phyloP scores from a whole-genome alignment of 1,140 invertebrate genomes.

The Ericerus pela region DNA sequence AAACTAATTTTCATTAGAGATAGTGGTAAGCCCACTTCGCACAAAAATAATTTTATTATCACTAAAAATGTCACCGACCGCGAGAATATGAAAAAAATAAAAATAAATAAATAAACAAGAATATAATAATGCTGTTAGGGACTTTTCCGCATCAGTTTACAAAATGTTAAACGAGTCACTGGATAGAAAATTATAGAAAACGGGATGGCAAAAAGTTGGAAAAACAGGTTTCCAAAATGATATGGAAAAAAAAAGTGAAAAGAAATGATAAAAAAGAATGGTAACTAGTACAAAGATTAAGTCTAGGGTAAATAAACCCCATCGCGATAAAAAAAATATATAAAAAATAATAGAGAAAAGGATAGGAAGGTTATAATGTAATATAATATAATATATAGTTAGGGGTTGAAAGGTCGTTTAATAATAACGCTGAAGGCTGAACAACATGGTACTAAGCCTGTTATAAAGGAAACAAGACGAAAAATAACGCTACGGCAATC shows the following conservation, averaged over 20 bases:
- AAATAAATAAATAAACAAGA: too few species aligned
- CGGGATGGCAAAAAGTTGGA: not conserved
- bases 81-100: too few species aligned
- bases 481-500: not conserved
- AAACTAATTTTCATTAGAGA: too few species aligned
- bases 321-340: too few species aligned
- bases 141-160: too few species aligned
- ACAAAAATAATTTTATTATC: too few species aligned
- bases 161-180: too few species aligned
- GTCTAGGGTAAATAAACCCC: constrained; percentile 8
- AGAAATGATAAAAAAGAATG: not conserved
- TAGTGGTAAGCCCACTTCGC: too few species aligned
- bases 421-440: constrained; percentile 9
- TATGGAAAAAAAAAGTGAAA: not conserved
- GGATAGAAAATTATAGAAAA: too few species aligned
- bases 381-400: constrained; percentile 1
- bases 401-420: constrained; percentile 11
- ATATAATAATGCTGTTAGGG: too few species aligned
- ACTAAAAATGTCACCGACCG: too few species aligned
- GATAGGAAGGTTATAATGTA: not conserved
- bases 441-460: constrained; percentile 1
- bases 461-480: not conserved
- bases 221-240: not conserved
- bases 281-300: not conserved
- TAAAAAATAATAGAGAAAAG: too few species aligned